phyloP scores from a whole-genome alignment of 2,797 vertebrate species.

The Onychomys leucogaster region DNA sequence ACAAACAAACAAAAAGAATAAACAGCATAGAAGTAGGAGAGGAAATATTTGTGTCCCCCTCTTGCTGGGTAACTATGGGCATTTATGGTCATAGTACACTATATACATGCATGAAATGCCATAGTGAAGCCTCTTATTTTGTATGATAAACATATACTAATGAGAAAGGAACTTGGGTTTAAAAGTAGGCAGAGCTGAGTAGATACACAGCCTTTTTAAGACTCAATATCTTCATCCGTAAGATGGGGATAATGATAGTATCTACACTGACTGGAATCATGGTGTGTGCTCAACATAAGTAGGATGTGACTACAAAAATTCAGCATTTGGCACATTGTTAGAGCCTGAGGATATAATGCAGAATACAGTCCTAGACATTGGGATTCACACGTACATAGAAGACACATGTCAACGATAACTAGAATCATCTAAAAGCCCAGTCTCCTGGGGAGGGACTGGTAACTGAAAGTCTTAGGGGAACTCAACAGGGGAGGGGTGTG shows the following conservation, averaged over 20 bases:
- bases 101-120: background rate
- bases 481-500: too few species aligned
- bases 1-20: background rate
- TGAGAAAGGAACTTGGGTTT: background rate
- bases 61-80: background rate
- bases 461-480: background rate
- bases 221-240: background rate
- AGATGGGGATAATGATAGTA: background rate
- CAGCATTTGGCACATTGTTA: background rate
- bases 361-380: background rate
- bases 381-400: background rate
- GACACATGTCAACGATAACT: background rate
- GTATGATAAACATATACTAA: background rate
- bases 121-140: background rate
- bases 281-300: background rate
- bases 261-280: background rate
- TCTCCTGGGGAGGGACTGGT: background rate
- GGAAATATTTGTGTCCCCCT: background rate
- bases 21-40: background rate
- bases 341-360: background rate
- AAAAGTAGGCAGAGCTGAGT: background rate
- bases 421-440: background rate
- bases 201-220: background rate
- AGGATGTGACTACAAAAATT: background rate
- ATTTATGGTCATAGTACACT: background rate